A percentile compares a stretch with the other conserved stretches of the same genome.
Conservation (phyloP, 2,113 vertebrate species). For the Mormyrus lacerda region DNA sequence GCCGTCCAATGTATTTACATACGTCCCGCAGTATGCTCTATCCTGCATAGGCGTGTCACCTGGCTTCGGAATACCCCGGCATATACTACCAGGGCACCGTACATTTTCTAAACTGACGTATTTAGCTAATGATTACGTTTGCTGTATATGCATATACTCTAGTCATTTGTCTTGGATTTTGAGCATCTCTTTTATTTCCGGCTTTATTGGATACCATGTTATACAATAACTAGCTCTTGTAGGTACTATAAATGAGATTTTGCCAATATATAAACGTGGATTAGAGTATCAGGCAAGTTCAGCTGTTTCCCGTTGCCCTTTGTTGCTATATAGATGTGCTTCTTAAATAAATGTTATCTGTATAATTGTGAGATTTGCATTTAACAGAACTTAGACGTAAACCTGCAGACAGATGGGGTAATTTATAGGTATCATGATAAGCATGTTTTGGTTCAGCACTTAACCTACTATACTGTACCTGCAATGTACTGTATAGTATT, state of each 20-base stretch:
- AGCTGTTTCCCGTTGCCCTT: background rate
- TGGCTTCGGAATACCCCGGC: background rate
- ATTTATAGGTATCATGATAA: background rate
- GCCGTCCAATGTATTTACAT: background rate
- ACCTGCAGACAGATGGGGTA: background rate
- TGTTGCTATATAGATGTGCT: background rate
- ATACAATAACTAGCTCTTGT: background rate
- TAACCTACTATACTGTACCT: background rate
- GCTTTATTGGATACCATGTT: background rate
- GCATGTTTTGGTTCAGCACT: background rate
- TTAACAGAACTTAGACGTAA: background rate
- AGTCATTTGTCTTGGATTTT: too few species aligned
- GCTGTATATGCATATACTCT: too few species aligned
- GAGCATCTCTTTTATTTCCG: too few species aligned
- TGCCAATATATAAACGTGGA: background rate
- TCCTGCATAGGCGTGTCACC: background rate
- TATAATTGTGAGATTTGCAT: background rate
- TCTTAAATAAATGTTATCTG: background rate
- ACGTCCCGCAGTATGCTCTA: background rate
- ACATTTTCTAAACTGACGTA: background rate
- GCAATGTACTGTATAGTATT: too few species aligned
- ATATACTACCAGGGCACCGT: background rate
- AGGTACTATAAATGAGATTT: background rate
- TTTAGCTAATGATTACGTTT: too few species aligned
- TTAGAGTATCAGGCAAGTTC: background rate